Conservation (phyloP, 2,888 invertebrate species). For the Chirona hameri region DNA sequence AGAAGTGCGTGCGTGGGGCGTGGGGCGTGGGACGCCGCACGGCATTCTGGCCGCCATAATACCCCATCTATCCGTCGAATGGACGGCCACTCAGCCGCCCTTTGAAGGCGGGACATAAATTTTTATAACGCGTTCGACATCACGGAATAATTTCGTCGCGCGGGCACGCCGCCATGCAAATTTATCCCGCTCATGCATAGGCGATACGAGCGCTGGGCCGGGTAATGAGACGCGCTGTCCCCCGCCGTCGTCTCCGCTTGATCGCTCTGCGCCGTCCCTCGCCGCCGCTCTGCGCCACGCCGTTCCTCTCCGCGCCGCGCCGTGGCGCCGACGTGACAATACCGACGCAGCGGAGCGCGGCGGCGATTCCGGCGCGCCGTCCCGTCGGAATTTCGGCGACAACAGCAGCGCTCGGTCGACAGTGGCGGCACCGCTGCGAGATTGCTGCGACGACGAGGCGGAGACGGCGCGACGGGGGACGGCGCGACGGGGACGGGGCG, state of each 20-base stretch:
- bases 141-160: not conserved
- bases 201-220: not conserved
- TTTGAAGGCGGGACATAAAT: slow-evolving; percentile 1
- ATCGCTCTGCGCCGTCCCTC: not conserved
- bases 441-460: too few relatives aligned
- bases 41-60: not conserved
- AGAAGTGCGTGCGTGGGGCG: not conserved
- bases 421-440: too few relatives aligned
- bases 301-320: not conserved
- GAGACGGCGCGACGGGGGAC: too few relatives aligned
- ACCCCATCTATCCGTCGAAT: not conserved
- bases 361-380: too few relatives aligned
- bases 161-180: not conserved
- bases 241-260: not conserved
- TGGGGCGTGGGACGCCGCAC: not conserved
- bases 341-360: not conserved
- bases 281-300: not conserved
- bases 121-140: not conserved
- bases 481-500: too few relatives aligned
- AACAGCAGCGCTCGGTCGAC: too few relatives aligned
- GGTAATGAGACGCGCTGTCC: not conserved
- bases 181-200: slow-evolving; percentile 7
- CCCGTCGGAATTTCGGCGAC: too few relatives aligned
- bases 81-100: not conserved
- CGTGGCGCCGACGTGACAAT: not conserved